Evolutionary conservation across 2,888 invertebrate genomes (phyloP).

Genomic region (Rambutsinella grinnellia): DNA sequence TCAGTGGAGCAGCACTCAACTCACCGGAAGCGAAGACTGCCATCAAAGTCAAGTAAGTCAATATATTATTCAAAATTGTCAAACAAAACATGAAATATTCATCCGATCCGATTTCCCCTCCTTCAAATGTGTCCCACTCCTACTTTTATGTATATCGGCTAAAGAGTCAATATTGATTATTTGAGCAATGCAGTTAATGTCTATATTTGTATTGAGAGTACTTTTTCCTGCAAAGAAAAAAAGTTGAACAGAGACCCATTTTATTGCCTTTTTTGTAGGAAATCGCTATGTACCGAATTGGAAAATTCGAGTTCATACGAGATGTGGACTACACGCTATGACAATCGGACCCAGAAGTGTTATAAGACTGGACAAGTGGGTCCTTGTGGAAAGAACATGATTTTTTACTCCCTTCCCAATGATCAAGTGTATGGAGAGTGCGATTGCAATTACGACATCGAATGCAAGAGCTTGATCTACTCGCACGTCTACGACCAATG

Average conservation of each 20-base stretch:
- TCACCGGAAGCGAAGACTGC: slow-evolving; percentile 54
- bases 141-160: background rate
- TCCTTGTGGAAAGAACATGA: slow-evolving; percentile 66
- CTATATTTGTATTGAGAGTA: background rate
- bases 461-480: slow-evolving; percentile 65
- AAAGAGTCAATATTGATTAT: slow-evolving; percentile 20
- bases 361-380: slow-evolving; percentile 65
- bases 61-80: slow-evolving; percentile 42
- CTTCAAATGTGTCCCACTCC: background rate
- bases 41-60: slow-evolving; percentile 57
- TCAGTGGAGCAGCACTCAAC: slow-evolving; percentile 51
- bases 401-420: slow-evolving; percentile 64
- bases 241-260: no score
- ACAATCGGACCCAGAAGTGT: slow-evolving; percentile 62
- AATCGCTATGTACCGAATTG: slow-evolving; percentile 61
- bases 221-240: background rate
- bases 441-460: slow-evolving; percentile 66
- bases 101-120: slow-evolving; percentile 27
- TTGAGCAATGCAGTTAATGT: background rate
- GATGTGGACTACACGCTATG: slow-evolving; percentile 65
- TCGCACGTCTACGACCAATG: slow-evolving; percentile 64
- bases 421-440: slow-evolving; percentile 63
- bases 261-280: slow-evolving; percentile 51
- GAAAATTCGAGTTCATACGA: slow-evolving; percentile 57
- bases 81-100: slow-evolving; percentile 46